Conservation (phyloP, 2,113 vertebrate species). For the Dromiciops gliroides region DNA sequence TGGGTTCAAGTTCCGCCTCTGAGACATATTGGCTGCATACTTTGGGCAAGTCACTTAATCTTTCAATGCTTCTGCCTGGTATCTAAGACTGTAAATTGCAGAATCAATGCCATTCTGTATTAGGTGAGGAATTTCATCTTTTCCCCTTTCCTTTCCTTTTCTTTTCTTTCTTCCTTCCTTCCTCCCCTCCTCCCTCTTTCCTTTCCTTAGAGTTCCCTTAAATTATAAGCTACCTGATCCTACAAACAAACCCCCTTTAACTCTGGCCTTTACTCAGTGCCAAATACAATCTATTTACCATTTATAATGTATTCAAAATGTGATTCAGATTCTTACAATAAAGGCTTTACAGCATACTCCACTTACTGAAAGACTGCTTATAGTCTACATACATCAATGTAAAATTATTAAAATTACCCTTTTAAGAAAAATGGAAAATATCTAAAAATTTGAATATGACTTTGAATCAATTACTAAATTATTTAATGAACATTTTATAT, state of each 20-base stretch:
- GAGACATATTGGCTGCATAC: neutral
- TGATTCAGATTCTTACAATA: neutral
- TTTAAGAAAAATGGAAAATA: neutral
- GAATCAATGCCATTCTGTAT: neutral
- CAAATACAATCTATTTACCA: neutral
- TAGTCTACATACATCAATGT: neutral
- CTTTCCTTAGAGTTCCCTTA: neutral
- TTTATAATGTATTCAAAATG: neutral
- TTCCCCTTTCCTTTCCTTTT: neutral
- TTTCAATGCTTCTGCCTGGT: neutral
- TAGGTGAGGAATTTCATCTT: neutral
- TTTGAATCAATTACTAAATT: constrained; percentile 27
- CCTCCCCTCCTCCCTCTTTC: no score
- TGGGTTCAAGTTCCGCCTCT: neutral
- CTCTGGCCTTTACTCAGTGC: neutral
- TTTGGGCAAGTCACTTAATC: neutral
- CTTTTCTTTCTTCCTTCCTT: no score
- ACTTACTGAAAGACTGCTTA: neutral
- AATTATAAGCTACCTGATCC: neutral
- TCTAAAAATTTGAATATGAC: neutral
- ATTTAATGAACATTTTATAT: constrained; percentile 15
- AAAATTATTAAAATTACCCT: neutral
- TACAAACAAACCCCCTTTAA: neutral
- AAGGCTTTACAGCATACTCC: neutral
- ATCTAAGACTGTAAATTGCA: neutral